Base-by-base conservation (phyloP, 2,888 invertebrate species). In the Epinotia demarniana region DNA sequence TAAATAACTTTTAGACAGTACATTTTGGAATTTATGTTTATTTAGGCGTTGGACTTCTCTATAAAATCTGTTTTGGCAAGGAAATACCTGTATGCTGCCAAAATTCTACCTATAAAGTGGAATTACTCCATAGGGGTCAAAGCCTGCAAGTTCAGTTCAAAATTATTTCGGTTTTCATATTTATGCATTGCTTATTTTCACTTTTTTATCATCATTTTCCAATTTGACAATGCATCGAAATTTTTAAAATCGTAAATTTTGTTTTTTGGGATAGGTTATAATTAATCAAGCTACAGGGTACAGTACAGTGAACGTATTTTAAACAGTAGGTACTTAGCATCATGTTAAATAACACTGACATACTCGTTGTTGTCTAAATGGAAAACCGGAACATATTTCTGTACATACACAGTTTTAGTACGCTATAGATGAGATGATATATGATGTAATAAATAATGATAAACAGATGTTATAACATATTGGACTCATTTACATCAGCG, bases 41-140 rank as follows among this genome's bases (percentile, higher is more conserved):
- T 49, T 16, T 49, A 49, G 4, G 49, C 49, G 16, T 16, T 5
- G 5, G 49, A 49, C 49, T 16, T 49, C 16, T 16, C 49, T 64
- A 23, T 49, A 64, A 23, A 64, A 23, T 46, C 23, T 23, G 46
- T 23, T 49, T 64, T 64, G 64, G 64, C 64, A 49, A 23, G 64
- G 16, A 49, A n/a, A 49, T 49, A 64, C 46, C 3, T 6, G 64
- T 49, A 49, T 27, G 46, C 49, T 64, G 64, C 49, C 64, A 64
- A 64, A 49, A 49, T 19, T 11, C 23, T n/a, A 23, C 49, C 49
- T 8, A 64, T 64, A 49, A 63, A 43, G 9, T 16, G 16, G 64
- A 64, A 64, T 64, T 5, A n/a, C 62, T 39, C 3, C 11, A 62
- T 39, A 18, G 18, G 39, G 62, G 12, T 5, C 62, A 12, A 39